phyloP scores from a whole-genome alignment of 35 echinoderm and acorn worm species.

The Apostichopus japonicus region DNA sequence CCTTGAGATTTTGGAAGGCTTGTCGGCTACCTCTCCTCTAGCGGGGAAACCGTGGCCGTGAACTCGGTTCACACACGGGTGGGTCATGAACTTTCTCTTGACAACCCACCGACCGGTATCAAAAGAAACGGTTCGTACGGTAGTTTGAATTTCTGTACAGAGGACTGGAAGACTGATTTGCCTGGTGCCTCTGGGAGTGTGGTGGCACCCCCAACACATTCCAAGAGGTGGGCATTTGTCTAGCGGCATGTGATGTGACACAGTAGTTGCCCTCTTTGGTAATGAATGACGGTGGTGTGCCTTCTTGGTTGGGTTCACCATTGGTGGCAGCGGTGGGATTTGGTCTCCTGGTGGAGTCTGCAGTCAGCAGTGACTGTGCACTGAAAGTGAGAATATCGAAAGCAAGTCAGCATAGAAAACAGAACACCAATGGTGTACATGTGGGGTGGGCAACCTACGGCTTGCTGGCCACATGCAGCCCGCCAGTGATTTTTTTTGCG shows the following conservation, averaged over 20 bases:
- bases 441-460: too few species aligned
- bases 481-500: too few species aligned
- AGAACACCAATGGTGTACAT: too few species aligned
- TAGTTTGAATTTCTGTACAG: slow-evolving; percentile 43
- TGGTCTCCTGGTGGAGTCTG: not conserved
- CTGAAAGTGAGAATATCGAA: not conserved
- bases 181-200: not conserved
- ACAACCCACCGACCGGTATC: slow-evolving; percentile 17
- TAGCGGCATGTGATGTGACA: slow-evolving; percentile 44
- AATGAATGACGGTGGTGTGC: not conserved
- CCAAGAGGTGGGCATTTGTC: slow-evolving; percentile 86
- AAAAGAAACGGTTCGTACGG: slow-evolving; percentile 46
- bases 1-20: too few species aligned
- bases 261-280: slow-evolving; percentile 92
- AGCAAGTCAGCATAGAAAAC: too few species aligned
- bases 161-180: slow-evolving; percentile 32
- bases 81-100: not conserved
- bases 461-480: too few species aligned
- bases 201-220: slow-evolving; percentile 89
- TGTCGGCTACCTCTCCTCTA: too few species aligned
- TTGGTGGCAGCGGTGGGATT: slow-evolving; percentile 36
- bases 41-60: too few species aligned
- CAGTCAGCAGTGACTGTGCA: not conserved
- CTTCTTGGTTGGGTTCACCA: not conserved
- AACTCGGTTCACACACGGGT: not conserved